Percentiles rank a stretch among this genome's conserved stretches.
These are phyloP conservation scores for Drosophila azteca DNA, from an alignment of 1,140 invertebrate species.

Conservation along the genomic window DNA sequence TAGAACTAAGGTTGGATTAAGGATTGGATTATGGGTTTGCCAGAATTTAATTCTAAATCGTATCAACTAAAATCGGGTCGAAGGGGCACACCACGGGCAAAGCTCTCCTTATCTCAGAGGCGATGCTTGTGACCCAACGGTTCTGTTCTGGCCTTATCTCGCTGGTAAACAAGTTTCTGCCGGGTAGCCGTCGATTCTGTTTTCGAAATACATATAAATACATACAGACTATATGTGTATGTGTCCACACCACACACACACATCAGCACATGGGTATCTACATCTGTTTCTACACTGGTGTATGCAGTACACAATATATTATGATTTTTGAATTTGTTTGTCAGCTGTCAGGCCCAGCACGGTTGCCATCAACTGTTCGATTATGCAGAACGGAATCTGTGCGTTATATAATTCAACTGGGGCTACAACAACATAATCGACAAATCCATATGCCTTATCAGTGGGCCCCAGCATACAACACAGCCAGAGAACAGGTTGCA, in stretches of 20 bases:
- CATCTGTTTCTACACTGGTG: not conserved
- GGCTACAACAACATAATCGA: slow-evolving; percentile 32
- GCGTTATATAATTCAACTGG: slow-evolving; percentile 55
- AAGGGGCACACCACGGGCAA: not conserved
- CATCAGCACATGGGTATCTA: not conserved
- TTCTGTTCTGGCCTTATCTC: slow-evolving; percentile 43
- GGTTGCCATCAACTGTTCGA: slow-evolving; percentile 8
- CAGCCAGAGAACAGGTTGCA: slow-evolving; percentile 67
- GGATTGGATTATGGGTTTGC: not conserved
- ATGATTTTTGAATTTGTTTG: slow-evolving; percentile 16
- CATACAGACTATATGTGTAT: slow-evolving; percentile 7
- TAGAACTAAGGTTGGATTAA: not conserved
- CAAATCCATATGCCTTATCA: slow-evolving; percentile 64
- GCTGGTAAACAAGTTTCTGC: slow-evolving; percentile 57
- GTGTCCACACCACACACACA: not conserved
- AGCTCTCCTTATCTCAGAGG: slow-evolving; percentile 39
- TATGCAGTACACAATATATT: no score
- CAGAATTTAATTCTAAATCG: slow-evolving; percentile 12
- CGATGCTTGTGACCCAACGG: slow-evolving; percentile 50
- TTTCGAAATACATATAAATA: slow-evolving; percentile 17
- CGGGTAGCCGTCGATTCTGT: slow-evolving; percentile 16
- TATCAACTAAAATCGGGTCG: not conserved
- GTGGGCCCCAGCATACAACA: slow-evolving; percentile 29
- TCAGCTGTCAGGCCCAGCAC: slow-evolving; percentile 14
- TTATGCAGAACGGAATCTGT: slow-evolving; percentile 29